Evolutionary conservation across 2,113 vertebrate genomes (phyloP), one percentile per base, ranked within the genome.

Genomic region (Oxyura jamaicensis): DNA sequence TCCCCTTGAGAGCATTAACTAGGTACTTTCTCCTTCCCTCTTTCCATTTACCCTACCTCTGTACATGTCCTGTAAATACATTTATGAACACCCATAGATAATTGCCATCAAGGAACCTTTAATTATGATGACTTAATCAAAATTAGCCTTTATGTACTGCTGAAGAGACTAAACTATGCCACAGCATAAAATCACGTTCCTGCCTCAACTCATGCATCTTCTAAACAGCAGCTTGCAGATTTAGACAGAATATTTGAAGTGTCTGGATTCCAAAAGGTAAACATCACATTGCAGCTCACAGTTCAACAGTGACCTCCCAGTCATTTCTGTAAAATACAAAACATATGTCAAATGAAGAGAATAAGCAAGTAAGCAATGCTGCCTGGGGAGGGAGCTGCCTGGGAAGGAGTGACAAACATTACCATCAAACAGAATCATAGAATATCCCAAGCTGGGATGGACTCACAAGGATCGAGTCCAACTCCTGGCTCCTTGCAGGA

Each of bases 61-160:
- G 25, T 75, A 59, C 48, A n/a, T 3, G 11, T 59, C 33, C 42
- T 84, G 39, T 36, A 84, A 89, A 72, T 63, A 63, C 26, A 87
- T 78, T 87, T 82, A 81, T 76, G 16, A 90, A 50, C 53, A 82
- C 36, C 35, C 77, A 91, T 48, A 89, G 89, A n/a, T 75, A 82
- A 87, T 50, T 92, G 20, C 71, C 65, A 60, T 68, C n/a, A 60
- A 82, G 35, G 46, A 87, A 67, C 33, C 48, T 89, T 96, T 96
- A 96, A 83, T 83, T 41, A 33, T 50, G 74, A 8, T 20, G 41
- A 74, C 44, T 73, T 66, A 22, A 29, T 88, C 9, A 58, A 83
- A 93, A 83, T 90, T 58, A 87, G 89, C 35, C 59, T 83, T 83
- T 21, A 81, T 77, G 82, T 53, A 88, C 62, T 3, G 9, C 63